Evolutionary conservation across 2,888 invertebrate genomes (phyloP).

Genomic region (Pyralis farinalis): DNA sequence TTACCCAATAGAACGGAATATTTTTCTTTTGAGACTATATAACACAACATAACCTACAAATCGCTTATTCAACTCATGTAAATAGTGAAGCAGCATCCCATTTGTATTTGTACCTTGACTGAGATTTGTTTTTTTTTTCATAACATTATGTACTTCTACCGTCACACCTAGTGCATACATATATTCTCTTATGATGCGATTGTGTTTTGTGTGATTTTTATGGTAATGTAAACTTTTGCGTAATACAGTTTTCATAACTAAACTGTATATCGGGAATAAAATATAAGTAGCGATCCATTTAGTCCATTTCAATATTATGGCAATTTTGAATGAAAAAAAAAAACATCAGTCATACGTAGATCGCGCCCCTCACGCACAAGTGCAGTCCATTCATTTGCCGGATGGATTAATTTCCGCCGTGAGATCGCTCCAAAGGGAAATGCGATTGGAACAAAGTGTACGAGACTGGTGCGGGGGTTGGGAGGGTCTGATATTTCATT

Average conservation of each 20-base stretch:
- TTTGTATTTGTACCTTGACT: neutral
- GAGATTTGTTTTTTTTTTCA: too few species aligned
- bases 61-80: constrained; percentile 2
- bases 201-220: too few species aligned
- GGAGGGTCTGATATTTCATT: constrained; percentile 56
- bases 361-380: constrained; percentile 62
- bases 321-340: constrained; percentile 35
- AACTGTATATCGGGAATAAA: neutral
- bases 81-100: neutral
- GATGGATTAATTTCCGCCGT: constrained; percentile 77
- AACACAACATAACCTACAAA: constrained; percentile 1
- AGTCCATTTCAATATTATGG: constrained; percentile 5
- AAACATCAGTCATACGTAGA: constrained; percentile 48
- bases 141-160: too few species aligned
- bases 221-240: too few species aligned
- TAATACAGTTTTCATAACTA: too few species aligned
- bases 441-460: constrained; percentile 73
- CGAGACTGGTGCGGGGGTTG: constrained; percentile 38
- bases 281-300: neutral
- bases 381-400: constrained; percentile 77
- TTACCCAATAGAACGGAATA: too few species aligned
- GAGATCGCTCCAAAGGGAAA: constrained; percentile 76
- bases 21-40: constrained; percentile 3
- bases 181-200: too few species aligned
- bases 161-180: too few species aligned